A percentile compares a stretch with the other conserved stretches of the same genome.
These are phyloP conservation scores for Neoascia interrupta DNA, from an alignment of 2,888 invertebrate species.

Conservation along the genomic window DNA sequence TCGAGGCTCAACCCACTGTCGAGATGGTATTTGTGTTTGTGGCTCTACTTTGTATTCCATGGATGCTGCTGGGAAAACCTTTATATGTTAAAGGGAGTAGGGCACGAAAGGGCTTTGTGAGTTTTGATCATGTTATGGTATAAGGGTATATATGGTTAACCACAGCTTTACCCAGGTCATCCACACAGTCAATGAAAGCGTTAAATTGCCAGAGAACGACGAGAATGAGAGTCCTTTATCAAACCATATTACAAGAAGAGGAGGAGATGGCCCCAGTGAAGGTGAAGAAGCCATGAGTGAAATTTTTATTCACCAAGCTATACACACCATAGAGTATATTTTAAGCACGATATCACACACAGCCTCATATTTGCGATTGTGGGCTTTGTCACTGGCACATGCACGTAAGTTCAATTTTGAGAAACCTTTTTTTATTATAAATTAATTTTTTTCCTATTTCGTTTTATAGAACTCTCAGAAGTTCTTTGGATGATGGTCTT, in stretches of 20 bases:
- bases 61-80: slow-evolving; percentile 96
- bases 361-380: slow-evolving; percentile 95
- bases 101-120: slow-evolving; percentile 78
- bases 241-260: slow-evolving; percentile 72
- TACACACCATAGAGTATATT: slow-evolving; percentile 97
- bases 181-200: slow-evolving; percentile 84
- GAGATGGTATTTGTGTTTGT: slow-evolving; percentile 89
- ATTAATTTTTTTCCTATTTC: no score
- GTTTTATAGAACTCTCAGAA: no score
- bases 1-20: slow-evolving; percentile 84
- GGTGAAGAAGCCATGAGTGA: slow-evolving; percentile 88
- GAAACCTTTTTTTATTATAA: no score
- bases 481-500: no score
- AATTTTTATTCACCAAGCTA: slow-evolving; percentile 94
- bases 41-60: slow-evolving; percentile 92
- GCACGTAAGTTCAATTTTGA: slow-evolving; percentile 87
- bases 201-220: slow-evolving; percentile 84
- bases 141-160: neutral
- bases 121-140: neutral
- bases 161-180: slow-evolving; percentile 72
- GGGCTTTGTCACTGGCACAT: slow-evolving; percentile 97
- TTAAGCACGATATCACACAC: slow-evolving; percentile 97
- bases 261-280: slow-evolving; percentile 76
- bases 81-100: slow-evolving; percentile 84
- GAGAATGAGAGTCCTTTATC: slow-evolving; percentile 76